Evolutionary conservation across 2,888 invertebrate species (phyloP), one percentile per base, ranked within the genome.

Genomic region (Protonemura montana): DNA sequence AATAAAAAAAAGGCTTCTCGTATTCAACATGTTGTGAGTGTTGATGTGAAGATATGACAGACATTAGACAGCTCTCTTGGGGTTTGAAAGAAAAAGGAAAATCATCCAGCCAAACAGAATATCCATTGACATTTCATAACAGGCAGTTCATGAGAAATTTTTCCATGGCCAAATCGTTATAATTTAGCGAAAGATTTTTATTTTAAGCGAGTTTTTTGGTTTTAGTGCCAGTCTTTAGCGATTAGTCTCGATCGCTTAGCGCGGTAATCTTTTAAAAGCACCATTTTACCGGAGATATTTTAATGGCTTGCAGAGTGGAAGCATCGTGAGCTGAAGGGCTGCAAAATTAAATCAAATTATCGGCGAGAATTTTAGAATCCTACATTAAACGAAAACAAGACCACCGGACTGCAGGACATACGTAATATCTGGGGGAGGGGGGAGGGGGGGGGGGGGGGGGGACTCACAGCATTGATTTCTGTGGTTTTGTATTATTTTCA

Each of bases 231-330:
- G 78, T 78, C 78, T 78, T 78, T 25, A 27, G n/a, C 78, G 78
- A 78, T 78, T 78, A 78, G 78, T 26, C 28, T 78, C 27, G 21
- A 25, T 26, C 6, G 28, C 27, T 0, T 78, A 7, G 27, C 26
- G 27, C 26, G 78, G 27, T 78, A 78, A 78, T 78, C 78, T 78
- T 78, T 78, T 78, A 78, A 78, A 78, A 78, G 78, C 78, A 78
- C 26, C 28, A 28, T 26, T 78, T 78, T 26, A 27, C 26, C 78
- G 26, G n/a, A 28, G 78, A 78, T 78, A 28, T 78, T 78, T 78
- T 78, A 78, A 78, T 78, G 78, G 78, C 78, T 35, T 10, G n/a
- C n/a, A n/a, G 35, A 35, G 35, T 35, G 78, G 27, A 10, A 28
- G 26, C 78, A 27, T 21, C 13, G 59, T 21, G 59, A 21, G 59